phyloP scores from a whole-genome alignment of 1,140 invertebrate species.

The Neoseiulus cucumeris region DNA sequence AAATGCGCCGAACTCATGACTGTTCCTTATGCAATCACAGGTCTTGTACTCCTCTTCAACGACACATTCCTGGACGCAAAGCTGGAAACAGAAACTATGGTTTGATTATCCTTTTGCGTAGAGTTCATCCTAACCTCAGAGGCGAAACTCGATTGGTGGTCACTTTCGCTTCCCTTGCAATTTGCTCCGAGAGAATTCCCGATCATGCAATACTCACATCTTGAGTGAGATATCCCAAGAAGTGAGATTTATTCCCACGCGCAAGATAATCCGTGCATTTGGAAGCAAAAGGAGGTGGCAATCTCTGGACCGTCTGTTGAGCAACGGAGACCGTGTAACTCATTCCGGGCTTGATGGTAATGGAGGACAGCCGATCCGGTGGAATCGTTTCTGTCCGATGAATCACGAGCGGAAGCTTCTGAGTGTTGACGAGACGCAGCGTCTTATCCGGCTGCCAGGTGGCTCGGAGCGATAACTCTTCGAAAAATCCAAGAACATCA shows the following conservation, averaged over 20 bases:
- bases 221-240: conserved; percentile 6
- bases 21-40: neutral
- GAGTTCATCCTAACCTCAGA: too few relatives aligned
- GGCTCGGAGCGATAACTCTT: neutral
- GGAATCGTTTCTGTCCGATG: conserved; percentile 1
- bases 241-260: neutral
- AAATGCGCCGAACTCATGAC: neutral
- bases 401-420: neutral
- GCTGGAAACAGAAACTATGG: neutral
- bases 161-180: too few relatives aligned
- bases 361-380: neutral
- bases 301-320: neutral
- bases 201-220: neutral
- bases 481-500: neutral
- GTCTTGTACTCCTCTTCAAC: neutral
- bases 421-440: neutral
- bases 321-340: neutral
- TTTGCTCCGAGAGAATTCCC: too few relatives aligned
- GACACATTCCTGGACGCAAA: neutral
- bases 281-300: neutral
- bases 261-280: neutral
- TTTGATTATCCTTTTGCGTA: too few relatives aligned
- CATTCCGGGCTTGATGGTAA: neutral
- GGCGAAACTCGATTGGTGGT: too few relatives aligned
- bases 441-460: neutral